These are phyloP conservation scores for Hiodon alosoides DNA, from an alignment of 2,113 vertebrate genomes.

Conservation along the genomic window DNA sequence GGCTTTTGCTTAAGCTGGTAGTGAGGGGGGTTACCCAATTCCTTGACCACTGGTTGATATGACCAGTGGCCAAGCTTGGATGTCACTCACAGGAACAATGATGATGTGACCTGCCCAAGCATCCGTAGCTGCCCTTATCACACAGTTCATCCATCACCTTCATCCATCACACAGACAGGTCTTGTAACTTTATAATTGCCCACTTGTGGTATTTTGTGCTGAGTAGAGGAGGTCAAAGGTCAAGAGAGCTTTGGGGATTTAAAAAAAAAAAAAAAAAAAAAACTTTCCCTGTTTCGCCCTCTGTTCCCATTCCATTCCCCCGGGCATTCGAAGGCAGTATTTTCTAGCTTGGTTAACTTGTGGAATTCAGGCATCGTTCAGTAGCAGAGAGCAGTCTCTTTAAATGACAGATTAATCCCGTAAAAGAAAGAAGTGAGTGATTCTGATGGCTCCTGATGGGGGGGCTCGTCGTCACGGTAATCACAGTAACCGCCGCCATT, in stretches of 20 bases:
- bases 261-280: too few species aligned
- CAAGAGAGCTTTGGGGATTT: not conserved
- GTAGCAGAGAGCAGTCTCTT: not conserved
- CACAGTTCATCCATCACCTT: not conserved
- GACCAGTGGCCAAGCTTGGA: not conserved
- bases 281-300: not conserved
- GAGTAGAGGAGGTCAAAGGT: not conserved
- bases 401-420: not conserved
- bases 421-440: not conserved
- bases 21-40: too few species aligned
- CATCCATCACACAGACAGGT: not conserved
- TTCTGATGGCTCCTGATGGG: not conserved
- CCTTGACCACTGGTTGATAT: not conserved
- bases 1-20: too few species aligned
- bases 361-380: not conserved
- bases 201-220: constrained; percentile 15
- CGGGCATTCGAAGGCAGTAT: not conserved
- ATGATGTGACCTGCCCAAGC: not conserved
- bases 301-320: not conserved
- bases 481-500: not conserved
- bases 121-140: not conserved
- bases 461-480: not conserved
- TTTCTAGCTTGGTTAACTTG: constrained; percentile 4
- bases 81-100: not conserved
- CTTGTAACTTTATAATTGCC: constrained; percentile 3